Conservation (phyloP, 2,888 invertebrate genomes). For the Agrilus biguttatus region DNA sequence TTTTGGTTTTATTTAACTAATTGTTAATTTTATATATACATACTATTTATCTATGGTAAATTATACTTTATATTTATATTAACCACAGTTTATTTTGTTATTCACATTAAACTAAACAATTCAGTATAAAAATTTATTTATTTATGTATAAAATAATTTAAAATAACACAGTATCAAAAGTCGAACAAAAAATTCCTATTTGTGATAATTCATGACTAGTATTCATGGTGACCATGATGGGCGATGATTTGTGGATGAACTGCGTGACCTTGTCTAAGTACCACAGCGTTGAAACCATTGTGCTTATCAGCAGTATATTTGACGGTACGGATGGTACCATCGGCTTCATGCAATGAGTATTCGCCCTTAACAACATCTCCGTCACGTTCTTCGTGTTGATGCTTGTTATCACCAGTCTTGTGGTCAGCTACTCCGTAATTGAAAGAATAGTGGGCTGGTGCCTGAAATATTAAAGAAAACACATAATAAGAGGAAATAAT, state of each 20-base stretch:
- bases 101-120: too few relatives aligned
- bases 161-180: too few relatives aligned
- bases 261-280: conserved; percentile 39
- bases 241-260: conserved; percentile 30
- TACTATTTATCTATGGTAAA: too few relatives aligned
- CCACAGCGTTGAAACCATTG: conserved; percentile 35
- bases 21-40: too few relatives aligned
- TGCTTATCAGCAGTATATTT: conserved; percentile 42
- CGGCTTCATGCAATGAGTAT: conserved; percentile 36
- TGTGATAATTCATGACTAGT: too few relatives aligned
- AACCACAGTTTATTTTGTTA: too few relatives aligned
- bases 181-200: too few relatives aligned
- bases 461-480: conserved; percentile 26
- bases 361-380: conserved; percentile 35
- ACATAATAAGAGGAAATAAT: conserved; percentile 1
- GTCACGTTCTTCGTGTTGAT: conserved; percentile 39
- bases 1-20: too few relatives aligned
- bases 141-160: too few relatives aligned
- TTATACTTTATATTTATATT: too few relatives aligned
- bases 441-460: conserved; percentile 45
- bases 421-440: conserved; percentile 43
- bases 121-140: too few relatives aligned
- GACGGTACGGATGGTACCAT: conserved; percentile 36
- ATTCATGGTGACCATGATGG: too few relatives aligned
- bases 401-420: conserved; percentile 41